phyloP scores from a whole-genome alignment of 2,888 invertebrate species.

The Geotrupes spiniger region DNA sequence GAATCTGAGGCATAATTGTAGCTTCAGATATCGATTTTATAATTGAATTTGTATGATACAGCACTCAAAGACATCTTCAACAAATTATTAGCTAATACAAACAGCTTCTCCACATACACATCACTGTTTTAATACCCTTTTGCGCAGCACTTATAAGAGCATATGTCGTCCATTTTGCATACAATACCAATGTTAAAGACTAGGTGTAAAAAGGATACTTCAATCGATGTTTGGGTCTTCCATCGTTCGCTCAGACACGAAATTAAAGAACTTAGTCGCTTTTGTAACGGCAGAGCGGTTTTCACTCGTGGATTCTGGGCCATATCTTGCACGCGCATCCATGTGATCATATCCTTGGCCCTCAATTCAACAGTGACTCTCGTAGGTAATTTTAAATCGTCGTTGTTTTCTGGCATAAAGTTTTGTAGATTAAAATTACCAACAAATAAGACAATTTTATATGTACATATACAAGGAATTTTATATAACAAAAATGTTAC shows the following conservation, averaged over 20 bases:
- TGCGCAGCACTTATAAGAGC: no score
- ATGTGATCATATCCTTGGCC: slow-evolving; percentile 76
- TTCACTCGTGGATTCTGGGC: slow-evolving; percentile 89
- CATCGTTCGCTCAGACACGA: slow-evolving; percentile 74
- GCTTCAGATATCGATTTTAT: no score
- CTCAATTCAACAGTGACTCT: slow-evolving; percentile 72
- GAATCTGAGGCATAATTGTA: no score
- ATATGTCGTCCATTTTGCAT: no score
- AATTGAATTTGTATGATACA: no score
- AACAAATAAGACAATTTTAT: no score
- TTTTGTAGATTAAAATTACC: slow-evolving; percentile 9
- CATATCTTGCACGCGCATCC: slow-evolving; percentile 79
- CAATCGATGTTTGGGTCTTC: slow-evolving; percentile 58
- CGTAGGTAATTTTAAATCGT: slow-evolving; percentile 73
- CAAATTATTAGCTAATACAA: no score
- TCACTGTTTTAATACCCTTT: no score
- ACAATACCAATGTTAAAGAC: no score
- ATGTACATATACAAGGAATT: background rate
- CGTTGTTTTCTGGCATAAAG: slow-evolving; percentile 60
- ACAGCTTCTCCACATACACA: no score
- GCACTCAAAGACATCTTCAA: no score
- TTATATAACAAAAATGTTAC: no score
- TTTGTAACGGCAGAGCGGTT: slow-evolving; percentile 70
- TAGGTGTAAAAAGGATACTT: slow-evolving; percentile 65
- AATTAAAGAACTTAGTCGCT: slow-evolving; percentile 68